phyloP scores from a whole-genome alignment of 1,140 invertebrate genomes.

The Plutomurus gul region DNA sequence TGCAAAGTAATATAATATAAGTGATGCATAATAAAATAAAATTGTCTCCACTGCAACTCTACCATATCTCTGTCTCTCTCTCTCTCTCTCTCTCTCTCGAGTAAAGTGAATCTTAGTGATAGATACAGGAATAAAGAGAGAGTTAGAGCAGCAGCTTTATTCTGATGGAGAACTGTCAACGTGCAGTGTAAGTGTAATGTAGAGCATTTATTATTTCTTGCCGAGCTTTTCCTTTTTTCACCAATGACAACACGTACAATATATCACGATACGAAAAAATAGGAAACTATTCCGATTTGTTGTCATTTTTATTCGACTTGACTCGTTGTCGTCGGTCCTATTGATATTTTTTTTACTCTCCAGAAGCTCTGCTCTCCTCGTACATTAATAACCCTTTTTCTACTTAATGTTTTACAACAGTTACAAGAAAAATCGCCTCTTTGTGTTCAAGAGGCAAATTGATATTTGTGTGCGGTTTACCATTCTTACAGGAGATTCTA shows the following conservation, averaged over 20 bases:
- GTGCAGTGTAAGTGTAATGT: neutral
- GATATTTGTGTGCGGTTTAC: too few species aligned
- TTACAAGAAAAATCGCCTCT: too few species aligned
- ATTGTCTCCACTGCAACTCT: neutral
- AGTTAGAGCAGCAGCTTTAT: neutral
- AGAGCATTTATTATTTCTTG: conserved; percentile 8
- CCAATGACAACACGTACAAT: conserved; percentile 14
- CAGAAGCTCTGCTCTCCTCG: neutral
- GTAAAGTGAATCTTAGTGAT: neutral
- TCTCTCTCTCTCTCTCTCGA: neutral
- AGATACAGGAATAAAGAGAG: neutral
- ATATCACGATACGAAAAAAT: conserved; percentile 10
- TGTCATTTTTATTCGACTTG: conserved; percentile 11
- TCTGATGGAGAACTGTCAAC: conserved; percentile 11
- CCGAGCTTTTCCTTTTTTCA: conserved; percentile 6
- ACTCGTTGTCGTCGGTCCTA: neutral
- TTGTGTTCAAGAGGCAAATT: too few species aligned
- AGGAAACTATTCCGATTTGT: neutral
- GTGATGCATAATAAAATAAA: conserved; percentile 12
- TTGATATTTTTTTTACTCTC: neutral
- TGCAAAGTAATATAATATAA: neutral
- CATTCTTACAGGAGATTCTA: too few species aligned
- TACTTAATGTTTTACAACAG: too few species aligned
- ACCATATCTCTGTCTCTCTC: too few species aligned
- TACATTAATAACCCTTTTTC: too few species aligned